Conservation (phyloP, 2,113 vertebrate genomes). For the Colossoma macropomum region DNA sequence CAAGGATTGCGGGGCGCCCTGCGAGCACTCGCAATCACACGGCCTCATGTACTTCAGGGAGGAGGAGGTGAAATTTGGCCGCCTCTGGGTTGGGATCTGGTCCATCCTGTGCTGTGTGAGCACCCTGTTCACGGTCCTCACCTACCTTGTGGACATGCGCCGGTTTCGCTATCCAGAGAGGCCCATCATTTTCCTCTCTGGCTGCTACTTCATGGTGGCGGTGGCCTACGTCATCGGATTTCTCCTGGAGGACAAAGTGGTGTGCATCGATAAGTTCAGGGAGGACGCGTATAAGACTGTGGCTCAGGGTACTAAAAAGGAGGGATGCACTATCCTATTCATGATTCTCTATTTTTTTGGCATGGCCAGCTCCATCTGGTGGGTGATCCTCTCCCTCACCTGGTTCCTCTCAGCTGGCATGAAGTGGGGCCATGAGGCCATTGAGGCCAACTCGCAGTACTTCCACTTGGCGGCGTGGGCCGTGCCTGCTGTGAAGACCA, state of each 20-base stretch:
- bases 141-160: constrained; percentile 87
- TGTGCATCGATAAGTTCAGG: constrained; percentile 86
- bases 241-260: constrained; percentile 86
- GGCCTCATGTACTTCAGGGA: constrained; percentile 92
- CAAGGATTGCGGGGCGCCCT: constrained; percentile 91
- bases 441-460: constrained; percentile 88
- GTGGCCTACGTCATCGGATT: constrained; percentile 86
- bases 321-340: constrained; percentile 92
- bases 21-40: constrained; percentile 81
- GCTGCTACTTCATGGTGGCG: constrained; percentile 95
- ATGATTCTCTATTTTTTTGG: constrained; percentile 94
- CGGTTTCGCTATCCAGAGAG: constrained; percentile 91
- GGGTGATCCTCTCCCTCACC: constrained; percentile 91
- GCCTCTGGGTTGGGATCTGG: constrained; percentile 90
- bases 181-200: constrained; percentile 91
- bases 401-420: constrained; percentile 94
- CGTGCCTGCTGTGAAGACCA: constrained; percentile 89
- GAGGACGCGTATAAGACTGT: constrained; percentile 86
- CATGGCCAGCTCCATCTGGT: constrained; percentile 95
- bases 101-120: constrained; percentile 87
- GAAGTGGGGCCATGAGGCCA: constrained; percentile 95
- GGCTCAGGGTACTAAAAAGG: constrained; percentile 91
- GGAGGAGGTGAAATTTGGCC: constrained; percentile 86
- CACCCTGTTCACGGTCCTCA: constrained; percentile 91
- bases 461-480: constrained; percentile 95